Evolutionary conservation across 2,113 vertebrate species (phyloP), one percentile per base, ranked within the genome.

Genomic region (Dasypus novemcinctus): DNA sequence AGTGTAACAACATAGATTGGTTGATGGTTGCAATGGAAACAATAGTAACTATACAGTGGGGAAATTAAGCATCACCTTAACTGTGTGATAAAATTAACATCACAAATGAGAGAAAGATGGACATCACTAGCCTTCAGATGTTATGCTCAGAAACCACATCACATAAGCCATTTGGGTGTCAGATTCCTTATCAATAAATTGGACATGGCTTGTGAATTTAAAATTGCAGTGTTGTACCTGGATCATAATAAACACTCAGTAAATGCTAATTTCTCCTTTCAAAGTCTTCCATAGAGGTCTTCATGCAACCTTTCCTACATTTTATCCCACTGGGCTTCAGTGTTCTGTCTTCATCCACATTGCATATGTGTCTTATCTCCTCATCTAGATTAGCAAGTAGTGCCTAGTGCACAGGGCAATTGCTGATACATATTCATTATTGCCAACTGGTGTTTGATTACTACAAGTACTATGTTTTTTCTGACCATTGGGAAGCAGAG

Each of bases 1-100:
- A 74, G 29, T 54, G 11, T 72, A 12, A 66, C 31, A 8, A n/a
- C 27, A 80, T 18, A 71, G 59, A 59, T 21, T 43, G 31, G 15
- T 59, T 91, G 80, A 57, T 59, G 76, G 49, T 76, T 85, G 25
- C 36, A 76, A 85, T 85, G 75, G 25, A 75, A 92, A 95, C 84
- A 43, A 61, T 46, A 66, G 68, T 14, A 61, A 72, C 5, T 7
- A 25, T 49, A 27, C 7, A 64, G 2, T 43, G 27, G 4, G 91
- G 18, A 86, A 78, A 49, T 25, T 23, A 84, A 75, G 8, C n/a
- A 69, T 90, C 7, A 21, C 36, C n/a, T 84, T 86, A 64, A 54
- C 20, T 54, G 7, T n/a, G 14, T 75, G 68, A 72, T 66, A 79
- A 91, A 72, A 74, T 74, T n/a, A 72, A 49, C 4, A 59, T 81